Evolutionary conservation across 1,140 invertebrate species (phyloP).

Genomic region (Drosophila yakuba): DNA sequence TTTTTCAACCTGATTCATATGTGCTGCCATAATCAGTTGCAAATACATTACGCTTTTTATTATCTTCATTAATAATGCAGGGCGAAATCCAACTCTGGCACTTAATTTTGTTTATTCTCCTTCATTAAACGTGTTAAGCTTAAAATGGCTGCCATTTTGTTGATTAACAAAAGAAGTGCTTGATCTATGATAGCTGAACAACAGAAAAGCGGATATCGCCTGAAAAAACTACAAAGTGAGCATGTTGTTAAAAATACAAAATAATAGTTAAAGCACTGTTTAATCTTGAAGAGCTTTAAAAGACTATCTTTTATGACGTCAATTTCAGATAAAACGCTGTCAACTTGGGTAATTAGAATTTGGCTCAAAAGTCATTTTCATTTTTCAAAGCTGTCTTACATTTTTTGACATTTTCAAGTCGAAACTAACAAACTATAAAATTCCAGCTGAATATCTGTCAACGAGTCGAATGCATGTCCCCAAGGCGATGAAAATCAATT

Average conservation of each 20-base stretch:
- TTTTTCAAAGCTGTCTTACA: background rate
- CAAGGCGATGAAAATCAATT: constrained; percentile 75
- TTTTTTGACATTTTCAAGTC: constrained; percentile 14
- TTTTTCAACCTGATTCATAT: constrained; percentile 14
- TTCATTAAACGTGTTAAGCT: constrained; percentile 64
- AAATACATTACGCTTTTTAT: constrained; percentile 34
- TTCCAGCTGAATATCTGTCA: constrained; percentile 28
- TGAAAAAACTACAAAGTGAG: background rate
- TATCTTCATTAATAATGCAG: constrained; percentile 30
- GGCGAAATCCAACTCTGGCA: constrained; percentile 9
- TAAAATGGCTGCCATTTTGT: constrained; percentile 61
- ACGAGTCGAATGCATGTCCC: constrained; percentile 59
- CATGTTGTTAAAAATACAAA: background rate
- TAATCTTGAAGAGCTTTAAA: background rate
- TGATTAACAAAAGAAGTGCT: constrained; percentile 54
- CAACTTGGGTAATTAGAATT: background rate
- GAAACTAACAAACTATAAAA: constrained; percentile 21
- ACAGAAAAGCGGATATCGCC: background rate
- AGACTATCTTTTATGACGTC: background rate
- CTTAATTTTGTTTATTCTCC: constrained; percentile 35
- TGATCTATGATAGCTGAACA: constrained; percentile 32
- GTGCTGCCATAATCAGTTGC: constrained; percentile 39
- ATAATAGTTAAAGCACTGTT: constrained; percentile 1
- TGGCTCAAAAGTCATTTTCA: background rate
- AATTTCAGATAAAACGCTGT: background rate